Evolutionary conservation across 1,140 invertebrate species (phyloP), one percentile per base, ranked within the genome.

Genomic region (Wasmannia auropunctata): DNA sequence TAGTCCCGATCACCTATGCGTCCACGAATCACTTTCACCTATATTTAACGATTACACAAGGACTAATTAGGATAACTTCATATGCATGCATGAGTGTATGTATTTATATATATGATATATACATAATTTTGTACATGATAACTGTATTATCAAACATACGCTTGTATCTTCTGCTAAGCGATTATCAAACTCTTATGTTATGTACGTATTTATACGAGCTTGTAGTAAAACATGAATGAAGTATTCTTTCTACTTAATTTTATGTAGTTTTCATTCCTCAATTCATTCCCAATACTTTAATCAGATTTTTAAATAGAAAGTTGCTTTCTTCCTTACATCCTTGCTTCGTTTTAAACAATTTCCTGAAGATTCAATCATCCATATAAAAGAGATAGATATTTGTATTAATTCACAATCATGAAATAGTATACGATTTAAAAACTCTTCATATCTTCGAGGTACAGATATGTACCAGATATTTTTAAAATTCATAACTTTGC

Each of bases 131-230:
- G 63, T 86, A 89, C 34, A 88, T 89, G 84, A 25, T 88, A 88
- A 86, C 19, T 86, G 46, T 85, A 86, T 79, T 76, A 54, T 81
- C 70, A 81, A 86, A 81, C 56, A 81, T 89, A 88, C 87, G 69
- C 88, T 88, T 89, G 83, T 89, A 86, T 37, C 54, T 86, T 88
- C 56, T 40, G 37, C 75, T 89, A 86, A 88, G 87, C 75, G 87
- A 86, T 80, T 58, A 75, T 86, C 69, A 79, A 69, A 76, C 84
- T 75, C 72, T 86, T 70, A 83, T 76, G 65, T 81, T 89, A 76
- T 88, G 34, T 86, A 81, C 22, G 62, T 89, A 89, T 88, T 88
- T 89, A 89, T 88, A 85, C 28, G 49, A 89, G 87, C 88, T 89
- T 77, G 56, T 81, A 86, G 83, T 86, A 65, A 88, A 88, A 88